A percentile compares a stretch with the other conserved stretches of the same genome.
phyloP scores from a whole-genome alignment of 2,113 vertebrate genomes.

The Lutjanus erythropterus region DNA sequence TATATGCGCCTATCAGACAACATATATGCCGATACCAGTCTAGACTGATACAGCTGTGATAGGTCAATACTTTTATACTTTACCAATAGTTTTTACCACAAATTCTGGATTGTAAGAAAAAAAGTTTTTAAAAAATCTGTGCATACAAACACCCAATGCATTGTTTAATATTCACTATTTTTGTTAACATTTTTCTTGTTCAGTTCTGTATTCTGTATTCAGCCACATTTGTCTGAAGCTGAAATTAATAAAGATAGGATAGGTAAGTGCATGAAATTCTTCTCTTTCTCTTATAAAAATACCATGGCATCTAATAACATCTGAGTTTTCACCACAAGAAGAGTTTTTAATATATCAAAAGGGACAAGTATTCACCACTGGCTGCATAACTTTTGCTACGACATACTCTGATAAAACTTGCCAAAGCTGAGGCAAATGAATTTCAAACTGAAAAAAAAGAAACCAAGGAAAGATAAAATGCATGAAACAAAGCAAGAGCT shows the following conservation, averaged over 20 bases:
- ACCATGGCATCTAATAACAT: background rate
- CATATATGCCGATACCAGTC: no score
- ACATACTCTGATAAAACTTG: background rate
- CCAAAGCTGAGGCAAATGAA: background rate
- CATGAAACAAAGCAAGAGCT: background rate
- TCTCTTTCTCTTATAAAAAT: background rate
- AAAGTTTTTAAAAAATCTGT: no score
- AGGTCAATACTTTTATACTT: no score
- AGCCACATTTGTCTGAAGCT: background rate
- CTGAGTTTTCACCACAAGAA: background rate
- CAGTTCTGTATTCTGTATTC: background rate
- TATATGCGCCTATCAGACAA: no score
- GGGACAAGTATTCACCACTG: background rate
- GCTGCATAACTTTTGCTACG: background rate
- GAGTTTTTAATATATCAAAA: background rate
- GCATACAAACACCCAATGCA: no score
- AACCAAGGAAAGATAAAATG: background rate
- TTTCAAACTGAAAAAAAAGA: background rate
- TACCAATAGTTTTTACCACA: no score
- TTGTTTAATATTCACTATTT: no score
- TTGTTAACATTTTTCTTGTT: slow-evolving; percentile 6
- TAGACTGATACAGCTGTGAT: no score
- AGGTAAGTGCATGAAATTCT: background rate
- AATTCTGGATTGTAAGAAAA: no score
- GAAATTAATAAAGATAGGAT: background rate